A percentile compares a stretch with the other conserved stretches of the same genome.
These are phyloP conservation scores for Osmerus mordax DNA, from an alignment of 2,113 vertebrate genomes.

Conservation along the genomic window DNA sequence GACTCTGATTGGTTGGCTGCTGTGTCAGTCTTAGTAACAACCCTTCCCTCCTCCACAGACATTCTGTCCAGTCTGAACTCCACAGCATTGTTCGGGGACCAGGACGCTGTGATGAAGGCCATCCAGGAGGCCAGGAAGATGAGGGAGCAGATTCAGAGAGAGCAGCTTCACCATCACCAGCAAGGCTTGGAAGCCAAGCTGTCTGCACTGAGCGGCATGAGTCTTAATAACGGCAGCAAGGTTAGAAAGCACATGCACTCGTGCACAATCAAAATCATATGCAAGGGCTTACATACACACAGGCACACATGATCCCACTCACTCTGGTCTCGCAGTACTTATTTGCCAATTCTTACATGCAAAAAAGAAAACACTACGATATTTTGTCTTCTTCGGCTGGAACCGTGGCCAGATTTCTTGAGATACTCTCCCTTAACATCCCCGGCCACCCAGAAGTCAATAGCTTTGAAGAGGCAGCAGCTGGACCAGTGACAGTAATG, in stretches of 20 bases:
- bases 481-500: constrained; percentile 63
- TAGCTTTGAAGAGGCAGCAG: constrained; percentile 61
- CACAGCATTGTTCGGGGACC: constrained; percentile 94
- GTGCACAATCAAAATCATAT: not conserved
- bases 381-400: not conserved
- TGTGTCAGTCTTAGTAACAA: not conserved
- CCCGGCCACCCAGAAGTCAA: constrained; percentile 60
- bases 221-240: constrained; percentile 95
- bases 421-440: constrained; percentile 42
- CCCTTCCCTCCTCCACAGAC: constrained; percentile 71
- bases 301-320: constrained; percentile 1
- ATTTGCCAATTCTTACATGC: not conserved
- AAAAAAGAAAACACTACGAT: not conserved
- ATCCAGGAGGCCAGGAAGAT: constrained; percentile 97
- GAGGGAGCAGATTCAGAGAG: constrained; percentile 93
- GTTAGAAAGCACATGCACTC: constrained; percentile 60
- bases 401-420: constrained; percentile 25
- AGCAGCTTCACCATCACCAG: constrained; percentile 82
- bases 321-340: not conserved
- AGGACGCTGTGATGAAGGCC: constrained; percentile 98
- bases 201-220: constrained; percentile 84
- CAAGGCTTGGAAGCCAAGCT: constrained; percentile 88
- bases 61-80: constrained; percentile 98
- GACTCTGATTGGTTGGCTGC: not conserved
- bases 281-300: not conserved